Evolutionary conservation across 1,140 invertebrate genomes (phyloP), one percentile per base, ranked within the genome.

Genomic region (Caenorhabditis latens): DNA sequence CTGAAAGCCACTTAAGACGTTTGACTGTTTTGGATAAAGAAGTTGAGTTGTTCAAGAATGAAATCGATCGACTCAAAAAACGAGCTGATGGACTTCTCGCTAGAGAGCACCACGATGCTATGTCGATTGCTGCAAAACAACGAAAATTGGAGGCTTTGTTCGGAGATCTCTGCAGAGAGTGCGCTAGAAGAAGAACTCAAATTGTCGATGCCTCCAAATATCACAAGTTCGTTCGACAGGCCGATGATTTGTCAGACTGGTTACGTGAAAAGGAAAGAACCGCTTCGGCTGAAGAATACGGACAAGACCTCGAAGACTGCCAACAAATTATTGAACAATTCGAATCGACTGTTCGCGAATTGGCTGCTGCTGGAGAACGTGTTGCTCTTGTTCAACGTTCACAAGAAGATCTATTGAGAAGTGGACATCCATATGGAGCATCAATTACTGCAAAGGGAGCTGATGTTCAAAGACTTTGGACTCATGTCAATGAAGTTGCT

Each of bases 281-380:
- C 48, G 96, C 96, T 0, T 96, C 96, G 46, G 96, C 96, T 14
- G 97, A 98, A 93, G 97, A 98, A 92, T 98, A 98, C 91, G 97
- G 97, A 0, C 94, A 95, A 84, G 97, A 98, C 93, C 96, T 98
- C 0, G 96, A 98, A 91, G 96, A 98, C 90, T 91, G 92, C 82
- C 88, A 90, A 93, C 95, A 96, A 43, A 92, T 98, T 2, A 97
- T 97, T 89, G 96, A 97, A 92, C 95, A 95, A 90, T 97, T 97
- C 93, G 96, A 96, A 88, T 96, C 95, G 89, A 97, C 97, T 93
- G 92, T 96, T 24, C 95, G 95, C 19, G 95, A 95, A 40, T 93
- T 97, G 53, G 94, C 94, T 92, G 96, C 95, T 0, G 97, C 95
- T 93, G 96, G 96, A 92, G 95, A 95, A 43, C 94, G 97, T 71